Evolutionary conservation across 2,113 vertebrate species (phyloP), one percentile per base, ranked within the genome.

Genomic region (Nipponia nippon): DNA sequence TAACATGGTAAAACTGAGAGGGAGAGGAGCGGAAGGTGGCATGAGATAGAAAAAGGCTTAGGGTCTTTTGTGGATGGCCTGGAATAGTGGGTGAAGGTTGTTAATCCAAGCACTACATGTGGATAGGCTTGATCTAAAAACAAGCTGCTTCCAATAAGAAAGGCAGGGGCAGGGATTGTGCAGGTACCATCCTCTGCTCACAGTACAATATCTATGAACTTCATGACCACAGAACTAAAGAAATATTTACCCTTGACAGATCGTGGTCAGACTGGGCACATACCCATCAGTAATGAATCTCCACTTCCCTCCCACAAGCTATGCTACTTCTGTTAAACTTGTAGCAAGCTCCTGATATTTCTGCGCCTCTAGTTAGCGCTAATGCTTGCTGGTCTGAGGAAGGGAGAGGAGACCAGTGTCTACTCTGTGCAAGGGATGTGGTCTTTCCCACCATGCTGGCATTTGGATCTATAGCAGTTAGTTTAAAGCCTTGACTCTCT

Each of bases 341-440:
- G 1, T 1, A 47, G 55, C 61, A 56, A 55, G 34, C 34, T 77
- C 44, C 56, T 53, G 32, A 6, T 52, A 29, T 15, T 42, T 63
- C 47, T 47, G 29, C 17, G 73, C 36, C 32, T 91, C 29, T 30
- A 65, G 21, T 21, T 14, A 77, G 13, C 2, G 3, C 30, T 83
- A 49, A 55, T 7, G 18, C 67, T 86, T 52, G 44, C 40, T 73
- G 46, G 40, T 29, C 30, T 66, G 50, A 94, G 49, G 36, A 87
- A 65, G 12, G 14, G 32, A 80, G 29, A 87, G 15, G 49, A 83
- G 25, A 69, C 13, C 27, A 67, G 30, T 20, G 63, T 40, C 61
- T 66, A 3, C 50, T 61, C 18, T 18, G 25, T 34, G 44, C 15
- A 49, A 56, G 23, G 20, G 40, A 66, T 0, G 0, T 59, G 38